Evolutionary conservation across 2,797 vertebrate genomes (phyloP).

Genomic region (Sebastes steindachneri): DNA sequence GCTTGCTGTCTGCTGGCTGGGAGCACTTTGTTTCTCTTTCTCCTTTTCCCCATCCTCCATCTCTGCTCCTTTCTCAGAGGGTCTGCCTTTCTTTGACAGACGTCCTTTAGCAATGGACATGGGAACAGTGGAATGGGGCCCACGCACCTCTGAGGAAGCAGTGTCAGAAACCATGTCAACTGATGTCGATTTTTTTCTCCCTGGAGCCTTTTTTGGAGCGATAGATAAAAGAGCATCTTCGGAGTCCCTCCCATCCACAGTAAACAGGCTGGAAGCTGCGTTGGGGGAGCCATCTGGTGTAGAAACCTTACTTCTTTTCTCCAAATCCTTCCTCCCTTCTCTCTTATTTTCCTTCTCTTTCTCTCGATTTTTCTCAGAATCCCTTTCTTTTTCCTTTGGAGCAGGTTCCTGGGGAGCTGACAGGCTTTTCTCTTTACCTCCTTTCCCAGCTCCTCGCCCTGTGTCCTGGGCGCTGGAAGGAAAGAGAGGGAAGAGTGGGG

Average conservation of each 20-base stretch:
- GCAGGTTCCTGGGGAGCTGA: constrained; percentile 86
- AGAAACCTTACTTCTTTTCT: constrained; percentile 89
- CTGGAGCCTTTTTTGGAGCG: constrained; percentile 88
- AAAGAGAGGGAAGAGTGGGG: constrained; percentile 93
- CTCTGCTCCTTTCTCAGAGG: constrained; percentile 84
- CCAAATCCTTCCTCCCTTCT: constrained; percentile 87
- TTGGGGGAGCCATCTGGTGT: constrained; percentile 87
- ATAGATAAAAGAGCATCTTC: constrained; percentile 85
- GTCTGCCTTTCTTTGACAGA: constrained; percentile 88
- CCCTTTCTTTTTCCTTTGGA: constrained; percentile 89
- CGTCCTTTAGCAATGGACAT: constrained; percentile 83
- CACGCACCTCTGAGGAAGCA: constrained; percentile 80
- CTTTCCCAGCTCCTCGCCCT: constrained; percentile 78
- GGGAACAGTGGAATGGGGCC: constrained; percentile 61
- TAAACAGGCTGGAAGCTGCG: constrained; percentile 84
- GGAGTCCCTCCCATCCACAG: constrained; percentile 85
- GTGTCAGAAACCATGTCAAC: constrained; percentile 81
- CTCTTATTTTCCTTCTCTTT: constrained; percentile 96
- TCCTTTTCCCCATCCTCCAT: constrained; percentile 83
- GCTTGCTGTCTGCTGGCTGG: constrained; percentile 67
- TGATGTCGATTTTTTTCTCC: constrained; percentile 88
- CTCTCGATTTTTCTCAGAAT: constrained; percentile 90
- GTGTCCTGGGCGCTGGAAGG: constrained; percentile 85
- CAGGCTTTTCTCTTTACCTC: constrained; percentile 84
- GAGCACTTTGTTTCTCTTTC: constrained; percentile 76